These are phyloP conservation scores for Labia minor DNA, from an alignment of 2,888 invertebrate species.

Conservation along the genomic window DNA sequence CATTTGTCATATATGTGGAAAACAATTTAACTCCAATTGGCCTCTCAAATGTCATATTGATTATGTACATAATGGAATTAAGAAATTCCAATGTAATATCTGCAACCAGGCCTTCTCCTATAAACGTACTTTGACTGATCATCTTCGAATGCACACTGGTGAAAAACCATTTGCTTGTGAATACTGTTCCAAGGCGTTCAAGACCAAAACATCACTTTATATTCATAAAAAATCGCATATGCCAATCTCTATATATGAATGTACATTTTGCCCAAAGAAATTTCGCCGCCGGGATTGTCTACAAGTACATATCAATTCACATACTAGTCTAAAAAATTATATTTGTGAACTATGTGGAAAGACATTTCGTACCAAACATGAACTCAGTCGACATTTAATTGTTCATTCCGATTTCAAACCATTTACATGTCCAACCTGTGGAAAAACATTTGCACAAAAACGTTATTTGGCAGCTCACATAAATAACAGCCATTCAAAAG, in stretches of 20 bases:
- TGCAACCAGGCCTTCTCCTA: constrained; percentile 43
- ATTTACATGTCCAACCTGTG: constrained; percentile 26
- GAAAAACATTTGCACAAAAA: constrained; percentile 38
- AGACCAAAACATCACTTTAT: constrained; percentile 53
- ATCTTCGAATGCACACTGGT: constrained; percentile 35
- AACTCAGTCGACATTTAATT: constrained; percentile 36
- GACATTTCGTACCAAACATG: constrained; percentile 23
- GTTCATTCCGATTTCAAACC: constrained; percentile 40
- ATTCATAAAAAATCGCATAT: constrained; percentile 50
- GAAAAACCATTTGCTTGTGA: constrained; percentile 37
- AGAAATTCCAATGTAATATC: constrained; percentile 41
- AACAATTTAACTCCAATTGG: constrained; percentile 52
- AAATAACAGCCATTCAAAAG: constrained; percentile 30
- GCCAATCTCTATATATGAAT: constrained; percentile 45
- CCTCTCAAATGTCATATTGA: constrained; percentile 41
- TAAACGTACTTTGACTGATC: constrained; percentile 38
- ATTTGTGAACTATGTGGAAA: constrained; percentile 41
- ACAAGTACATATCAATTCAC: constrained; percentile 43
- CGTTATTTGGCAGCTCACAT: constrained; percentile 44
- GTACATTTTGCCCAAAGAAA: constrained; percentile 46
- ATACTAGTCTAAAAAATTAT: constrained; percentile 46
- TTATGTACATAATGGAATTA: constrained; percentile 39
- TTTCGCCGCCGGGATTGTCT: constrained; percentile 46
- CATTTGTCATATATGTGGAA: constrained; percentile 55
- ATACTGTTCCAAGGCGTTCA: constrained; percentile 44